These are phyloP conservation scores for Pipra filicauda DNA, from an alignment of 2,113 vertebrate species.

Conservation along the genomic window DNA sequence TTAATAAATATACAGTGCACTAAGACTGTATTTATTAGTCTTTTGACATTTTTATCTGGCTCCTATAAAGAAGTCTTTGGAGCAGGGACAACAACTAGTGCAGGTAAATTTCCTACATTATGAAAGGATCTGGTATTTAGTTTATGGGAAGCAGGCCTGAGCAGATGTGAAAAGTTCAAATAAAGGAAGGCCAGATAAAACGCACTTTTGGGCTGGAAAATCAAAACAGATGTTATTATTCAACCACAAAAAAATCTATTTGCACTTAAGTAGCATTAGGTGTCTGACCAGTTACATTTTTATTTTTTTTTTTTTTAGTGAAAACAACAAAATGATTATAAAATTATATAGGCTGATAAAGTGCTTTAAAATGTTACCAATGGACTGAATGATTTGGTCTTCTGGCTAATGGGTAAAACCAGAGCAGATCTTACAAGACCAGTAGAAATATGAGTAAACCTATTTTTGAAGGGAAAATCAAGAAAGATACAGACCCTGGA, in stretches of 20 bases:
- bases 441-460: not conserved
- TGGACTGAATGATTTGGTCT: not conserved
- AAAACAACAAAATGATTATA: conserved; percentile 67
- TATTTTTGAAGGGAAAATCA: not conserved
- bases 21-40: conserved; percentile 64
- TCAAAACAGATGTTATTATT: conserved; percentile 84
- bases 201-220: conserved; percentile 76
- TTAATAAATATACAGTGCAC: conserved; percentile 27
- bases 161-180: conserved; percentile 85
- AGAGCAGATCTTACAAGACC: not conserved
- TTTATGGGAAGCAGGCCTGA: conserved; percentile 78
- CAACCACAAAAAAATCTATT: conserved; percentile 75
- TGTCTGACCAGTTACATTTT: conserved; percentile 68
- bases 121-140: conserved; percentile 75
- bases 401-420: not conserved
- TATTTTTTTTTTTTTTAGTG: conserved; percentile 42
- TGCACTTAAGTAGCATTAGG: conserved; percentile 73
- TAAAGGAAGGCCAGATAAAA: conserved; percentile 84
- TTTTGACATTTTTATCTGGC: conserved; percentile 71
- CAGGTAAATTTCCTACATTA: conserved; percentile 79
- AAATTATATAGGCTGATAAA: conserved; percentile 57
- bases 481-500: not conserved
- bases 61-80: conserved; percentile 72
- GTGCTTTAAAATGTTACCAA: not conserved
- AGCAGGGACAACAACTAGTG: conserved; percentile 58